A percentile compares a stretch with the other conserved stretches of the same genome.
phyloP scores from a whole-genome alignment of 2,113 vertebrate genomes.

The Gallinago paraguaiae region DNA sequence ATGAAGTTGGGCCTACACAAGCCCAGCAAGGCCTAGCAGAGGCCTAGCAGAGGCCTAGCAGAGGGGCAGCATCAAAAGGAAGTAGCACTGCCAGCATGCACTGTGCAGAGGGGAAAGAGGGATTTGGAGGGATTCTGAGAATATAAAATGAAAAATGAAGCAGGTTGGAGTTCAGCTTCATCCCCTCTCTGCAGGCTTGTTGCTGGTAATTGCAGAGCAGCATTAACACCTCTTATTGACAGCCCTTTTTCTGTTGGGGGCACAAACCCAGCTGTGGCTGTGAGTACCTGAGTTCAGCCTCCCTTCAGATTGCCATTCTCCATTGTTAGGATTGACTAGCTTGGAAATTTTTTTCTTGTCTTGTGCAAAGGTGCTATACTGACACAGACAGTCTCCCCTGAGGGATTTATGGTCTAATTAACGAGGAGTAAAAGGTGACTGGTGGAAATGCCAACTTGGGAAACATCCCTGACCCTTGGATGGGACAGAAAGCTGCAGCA shows the following conservation, averaged over 20 bases:
- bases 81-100: neutral
- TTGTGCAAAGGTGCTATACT: neutral
- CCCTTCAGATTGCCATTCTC: neutral
- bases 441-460: neutral
- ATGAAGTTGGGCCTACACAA: neutral
- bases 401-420: neutral
- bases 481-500: neutral
- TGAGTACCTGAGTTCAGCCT: accelerated
- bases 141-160: neutral
- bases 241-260: neutral
- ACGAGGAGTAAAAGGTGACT: neutral
- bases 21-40: neutral
- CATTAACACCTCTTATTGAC: neutral
- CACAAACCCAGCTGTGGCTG: neutral
- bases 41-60: neutral
- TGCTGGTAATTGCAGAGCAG: neutral
- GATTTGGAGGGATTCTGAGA: neutral
- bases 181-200: accelerated
- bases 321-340: neutral
- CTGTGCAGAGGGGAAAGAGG: neutral
- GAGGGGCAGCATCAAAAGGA: neutral
- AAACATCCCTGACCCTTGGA: neutral
- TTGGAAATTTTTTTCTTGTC: neutral
- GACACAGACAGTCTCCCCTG: neutral
- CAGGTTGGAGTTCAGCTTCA: neutral